Percentiles rank a stretch among this genome's conserved stretches.
Evolutionary conservation across 2,113 vertebrate species (phyloP).

Genomic region (Ardeotis arabs): DNA sequence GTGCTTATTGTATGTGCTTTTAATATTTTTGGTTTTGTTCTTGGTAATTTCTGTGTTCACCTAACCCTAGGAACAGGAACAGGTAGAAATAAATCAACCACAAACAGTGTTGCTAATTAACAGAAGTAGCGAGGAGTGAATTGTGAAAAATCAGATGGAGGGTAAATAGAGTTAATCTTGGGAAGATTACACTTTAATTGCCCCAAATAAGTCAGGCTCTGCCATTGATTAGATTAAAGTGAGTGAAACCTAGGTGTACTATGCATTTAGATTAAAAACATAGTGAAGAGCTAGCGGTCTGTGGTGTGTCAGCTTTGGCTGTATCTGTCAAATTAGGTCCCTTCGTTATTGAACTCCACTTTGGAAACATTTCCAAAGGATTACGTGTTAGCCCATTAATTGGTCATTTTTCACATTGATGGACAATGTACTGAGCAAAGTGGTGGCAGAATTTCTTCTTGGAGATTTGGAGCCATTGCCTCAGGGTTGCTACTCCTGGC

Average conservation of each 20-base stretch:
- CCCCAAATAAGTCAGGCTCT: constrained; percentile 15
- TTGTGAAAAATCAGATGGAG: constrained; percentile 6
- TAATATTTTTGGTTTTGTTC: neutral
- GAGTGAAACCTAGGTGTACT: neutral
- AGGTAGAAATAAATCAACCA: constrained; percentile 12
- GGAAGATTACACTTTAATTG: constrained; percentile 51
- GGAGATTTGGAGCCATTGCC: neutral
- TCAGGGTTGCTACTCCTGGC: neutral
- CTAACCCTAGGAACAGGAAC: neutral
- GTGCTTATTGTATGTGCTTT: neutral
- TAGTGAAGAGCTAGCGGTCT: neutral
- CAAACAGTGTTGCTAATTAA: constrained; percentile 7
- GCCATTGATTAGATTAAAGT: neutral
- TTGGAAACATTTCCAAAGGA: neutral
- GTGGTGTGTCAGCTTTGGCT: neutral
- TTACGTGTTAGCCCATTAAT: neutral
- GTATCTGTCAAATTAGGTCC: neutral
- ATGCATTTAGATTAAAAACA: constrained; percentile 10
- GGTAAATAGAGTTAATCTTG: constrained; percentile 10
- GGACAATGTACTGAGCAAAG: neutral
- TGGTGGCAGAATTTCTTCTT: neutral
- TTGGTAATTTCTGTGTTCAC: neutral
- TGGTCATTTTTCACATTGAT: neutral
- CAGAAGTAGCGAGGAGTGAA: neutral
- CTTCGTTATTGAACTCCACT: too few species aligned